Conservation (phyloP, 2,888 invertebrate species). For the Pteria penguin region DNA sequence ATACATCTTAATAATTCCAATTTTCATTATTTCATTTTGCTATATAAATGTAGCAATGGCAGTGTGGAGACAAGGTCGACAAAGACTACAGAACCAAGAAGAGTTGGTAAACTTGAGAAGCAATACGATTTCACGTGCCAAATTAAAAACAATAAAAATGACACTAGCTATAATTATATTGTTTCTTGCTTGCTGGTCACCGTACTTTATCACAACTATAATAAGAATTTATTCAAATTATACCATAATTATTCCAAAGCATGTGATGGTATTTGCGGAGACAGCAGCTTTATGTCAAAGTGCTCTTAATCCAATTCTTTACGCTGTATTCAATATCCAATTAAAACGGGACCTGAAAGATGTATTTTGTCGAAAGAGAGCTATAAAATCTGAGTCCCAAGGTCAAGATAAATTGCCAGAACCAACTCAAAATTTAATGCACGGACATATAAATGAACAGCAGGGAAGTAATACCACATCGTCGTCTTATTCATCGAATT, state of each 20-base stretch:
- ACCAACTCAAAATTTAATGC: no score
- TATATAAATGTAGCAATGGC: constrained; percentile 80
- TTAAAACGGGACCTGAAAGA: no score
- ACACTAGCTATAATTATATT: constrained; percentile 80
- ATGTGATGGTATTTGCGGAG: constrained; percentile 79
- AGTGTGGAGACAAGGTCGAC: constrained; percentile 78
- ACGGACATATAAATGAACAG: no score
- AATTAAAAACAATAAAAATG: constrained; percentile 81
- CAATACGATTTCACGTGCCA: constrained; percentile 77
- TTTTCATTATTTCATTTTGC: constrained; percentile 79
- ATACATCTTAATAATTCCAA: constrained; percentile 80
- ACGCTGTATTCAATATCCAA: constrained; percentile 80
- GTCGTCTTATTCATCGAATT: no score
- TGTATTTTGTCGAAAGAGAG: no score
- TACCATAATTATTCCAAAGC: constrained; percentile 67
- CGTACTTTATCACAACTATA: constrained; percentile 81
- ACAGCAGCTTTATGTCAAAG: constrained; percentile 78
- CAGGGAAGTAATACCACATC: no score
- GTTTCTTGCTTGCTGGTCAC: constrained; percentile 81
- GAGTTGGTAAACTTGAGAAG: constrained; percentile 52
- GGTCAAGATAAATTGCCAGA: no score
- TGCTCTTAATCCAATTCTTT: constrained; percentile 80
- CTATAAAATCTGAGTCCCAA: no score
- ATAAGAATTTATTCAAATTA: constrained; percentile 80
- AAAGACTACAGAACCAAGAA: constrained; percentile 46